A percentile compares a stretch with the other conserved stretches of the same genome.
Conservation (phyloP, 92 coral and sea anemone genomes). For the Parazoanthus atlanticus region DNA sequence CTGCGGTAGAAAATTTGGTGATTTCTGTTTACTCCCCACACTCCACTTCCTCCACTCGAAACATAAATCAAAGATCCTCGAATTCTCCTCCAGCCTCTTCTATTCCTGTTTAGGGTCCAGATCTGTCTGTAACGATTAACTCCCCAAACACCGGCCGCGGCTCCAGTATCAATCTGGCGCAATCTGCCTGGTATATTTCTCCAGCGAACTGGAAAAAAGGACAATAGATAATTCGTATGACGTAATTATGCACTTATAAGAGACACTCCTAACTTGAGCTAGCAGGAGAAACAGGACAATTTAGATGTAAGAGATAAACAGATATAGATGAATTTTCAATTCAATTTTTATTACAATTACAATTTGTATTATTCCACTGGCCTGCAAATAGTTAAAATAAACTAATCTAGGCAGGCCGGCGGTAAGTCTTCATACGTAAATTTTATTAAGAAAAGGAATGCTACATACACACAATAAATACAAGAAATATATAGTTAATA, state of each 20-base stretch:
- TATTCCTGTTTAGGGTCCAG: slow-evolving; percentile 2
- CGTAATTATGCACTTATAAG: not conserved
- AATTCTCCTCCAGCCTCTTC: slow-evolving; percentile 25
- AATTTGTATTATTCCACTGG: too few species aligned
- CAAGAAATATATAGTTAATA: too few species aligned
- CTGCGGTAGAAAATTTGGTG: slow-evolving; percentile 34
- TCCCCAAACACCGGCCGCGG: not conserved
- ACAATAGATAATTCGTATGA: not conserved
- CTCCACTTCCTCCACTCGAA: slow-evolving; percentile 34
- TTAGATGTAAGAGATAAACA: not conserved
- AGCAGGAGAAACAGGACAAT: too few species aligned
- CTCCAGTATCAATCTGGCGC: slow-evolving; percentile 6
- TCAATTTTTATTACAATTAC: too few species aligned
- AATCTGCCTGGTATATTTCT: slow-evolving; percentile 13
- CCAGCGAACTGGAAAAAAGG: not conserved
- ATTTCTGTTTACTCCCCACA: slow-evolving; percentile 28
- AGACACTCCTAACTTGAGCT: not conserved
- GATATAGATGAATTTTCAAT: too few species aligned
- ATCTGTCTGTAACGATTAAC: not conserved
- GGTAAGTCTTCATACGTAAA: too few species aligned
- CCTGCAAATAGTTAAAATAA: too few species aligned
- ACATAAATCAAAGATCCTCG: slow-evolving; percentile 31
- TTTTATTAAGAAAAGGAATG: too few species aligned
- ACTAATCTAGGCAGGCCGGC: too few species aligned
- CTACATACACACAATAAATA: too few species aligned